Percentiles rank a stretch among this genome's conserved stretches.
Evolutionary conservation across 2,797 vertebrate species (phyloP).

Genomic region (Dendrocincla tyrannina): DNA sequence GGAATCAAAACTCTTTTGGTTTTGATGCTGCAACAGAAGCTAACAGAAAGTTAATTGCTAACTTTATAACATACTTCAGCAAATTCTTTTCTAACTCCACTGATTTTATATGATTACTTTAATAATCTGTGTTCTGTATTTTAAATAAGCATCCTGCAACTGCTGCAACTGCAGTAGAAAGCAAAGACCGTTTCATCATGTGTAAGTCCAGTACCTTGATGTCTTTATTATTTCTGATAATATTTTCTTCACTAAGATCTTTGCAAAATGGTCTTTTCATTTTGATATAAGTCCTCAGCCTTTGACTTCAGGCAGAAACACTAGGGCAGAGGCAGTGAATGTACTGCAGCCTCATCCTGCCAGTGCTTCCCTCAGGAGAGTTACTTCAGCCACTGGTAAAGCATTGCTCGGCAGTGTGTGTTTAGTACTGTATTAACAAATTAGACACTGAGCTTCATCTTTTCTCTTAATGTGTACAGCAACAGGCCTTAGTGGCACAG

Average conservation of each 20-base stretch:
- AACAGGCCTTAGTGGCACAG: neutral
- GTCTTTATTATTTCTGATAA: neutral
- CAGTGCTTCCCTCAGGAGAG: neutral
- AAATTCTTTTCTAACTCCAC: neutral
- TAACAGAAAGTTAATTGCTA: neutral
- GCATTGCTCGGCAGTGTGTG: neutral
- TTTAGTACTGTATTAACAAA: neutral
- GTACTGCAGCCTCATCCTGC: neutral
- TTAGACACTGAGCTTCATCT: neutral
- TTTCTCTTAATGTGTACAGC: neutral
- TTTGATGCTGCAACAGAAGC: neutral
- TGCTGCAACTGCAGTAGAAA: neutral
- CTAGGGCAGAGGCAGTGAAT: neutral
- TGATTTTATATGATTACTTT: neutral
- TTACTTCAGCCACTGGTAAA: neutral
- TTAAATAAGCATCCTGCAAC: neutral
- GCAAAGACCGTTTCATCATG: neutral
- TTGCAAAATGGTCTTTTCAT: neutral
- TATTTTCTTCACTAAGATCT: neutral
- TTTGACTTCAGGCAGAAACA: neutral
- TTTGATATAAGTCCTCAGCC: neutral
- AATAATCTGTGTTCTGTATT: neutral
- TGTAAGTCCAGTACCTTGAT: neutral
- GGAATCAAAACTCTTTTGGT: neutral
- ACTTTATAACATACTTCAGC: neutral